Conservation (phyloP, 2,113 vertebrate genomes). For the Mus musculus region GRCm39 chr3:103021001-103021500, state of each 20-base stretch:
- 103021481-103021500: background rate
- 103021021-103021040: background rate
- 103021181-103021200: background rate
- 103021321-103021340: background rate
- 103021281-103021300: slow-evolving; percentile 8
- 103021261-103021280: slow-evolving; percentile 15
- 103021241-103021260: background rate
- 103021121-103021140: background rate
- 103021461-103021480: background rate
- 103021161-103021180: background rate
- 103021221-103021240: too few relatives aligned
- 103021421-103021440: background rate
- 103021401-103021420: background rate
- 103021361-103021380: background rate
- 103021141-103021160: background rate
- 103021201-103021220: background rate
- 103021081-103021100: background rate
- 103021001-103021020: background rate
- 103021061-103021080: background rate
- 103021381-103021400: slow-evolving; percentile 26
- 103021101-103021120: background rate
- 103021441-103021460: background rate
- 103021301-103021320: background rate
- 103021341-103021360: background rate
- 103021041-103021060: background rate